Evolutionary conservation across 2,113 vertebrate genomes (phyloP).

Genomic region (Australoheros scitulus): DNA sequence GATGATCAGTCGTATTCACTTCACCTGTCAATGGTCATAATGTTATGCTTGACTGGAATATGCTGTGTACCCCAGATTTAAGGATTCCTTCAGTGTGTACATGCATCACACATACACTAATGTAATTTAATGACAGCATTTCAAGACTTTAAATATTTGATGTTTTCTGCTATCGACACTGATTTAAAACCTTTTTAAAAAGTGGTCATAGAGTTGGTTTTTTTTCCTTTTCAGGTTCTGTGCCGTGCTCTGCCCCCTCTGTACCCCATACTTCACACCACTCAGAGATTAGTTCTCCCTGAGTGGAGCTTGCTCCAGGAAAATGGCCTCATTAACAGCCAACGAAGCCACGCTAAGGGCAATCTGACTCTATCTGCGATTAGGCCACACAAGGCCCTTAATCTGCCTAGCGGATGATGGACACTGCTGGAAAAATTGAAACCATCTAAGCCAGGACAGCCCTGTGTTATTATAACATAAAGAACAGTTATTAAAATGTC

Average conservation of each 20-base stretch:
- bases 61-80: no score
- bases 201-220: conserved; percentile 31
- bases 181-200: conserved; percentile 38
- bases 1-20: no score
- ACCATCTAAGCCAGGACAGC: conserved; percentile 78
- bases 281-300: conserved; percentile 79
- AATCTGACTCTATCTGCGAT: conserved; percentile 78
- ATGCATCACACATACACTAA: neutral
- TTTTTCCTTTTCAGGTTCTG: conserved; percentile 25
- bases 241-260: conserved; percentile 54
- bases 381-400: conserved; percentile 78
- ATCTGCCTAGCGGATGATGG: conserved; percentile 80
- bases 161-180: conserved; percentile 18
- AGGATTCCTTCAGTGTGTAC: neutral
- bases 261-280: conserved; percentile 70
- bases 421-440: conserved; percentile 81
- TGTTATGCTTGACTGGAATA: no score
- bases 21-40: no score
- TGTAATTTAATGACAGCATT: neutral
- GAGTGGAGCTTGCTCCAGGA: conserved; percentile 73
- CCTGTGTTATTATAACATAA: conserved; percentile 87
- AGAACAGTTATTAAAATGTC: conserved; percentile 87
- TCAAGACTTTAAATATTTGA: neutral
- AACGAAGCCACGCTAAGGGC: conserved; percentile 73
- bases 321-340: conserved; percentile 82